phyloP scores from a whole-genome alignment of 2,888 invertebrate genomes.

The Eristalis intricaria region DNA sequence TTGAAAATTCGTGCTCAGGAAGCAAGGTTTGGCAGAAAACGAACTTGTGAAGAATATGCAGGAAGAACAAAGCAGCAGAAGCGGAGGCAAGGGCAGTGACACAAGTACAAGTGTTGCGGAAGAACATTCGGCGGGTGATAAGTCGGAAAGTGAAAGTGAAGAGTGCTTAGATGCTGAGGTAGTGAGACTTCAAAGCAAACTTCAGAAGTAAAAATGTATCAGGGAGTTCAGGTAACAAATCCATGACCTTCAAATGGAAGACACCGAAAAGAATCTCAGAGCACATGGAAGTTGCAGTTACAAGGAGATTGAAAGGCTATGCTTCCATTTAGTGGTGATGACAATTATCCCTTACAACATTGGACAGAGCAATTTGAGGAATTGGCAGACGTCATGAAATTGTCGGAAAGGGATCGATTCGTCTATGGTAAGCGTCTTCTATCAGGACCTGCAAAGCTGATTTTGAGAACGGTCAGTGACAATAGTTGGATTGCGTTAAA shows the following conservation, averaged over 20 bases:
- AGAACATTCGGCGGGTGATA: not conserved
- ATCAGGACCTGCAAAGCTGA: too few species aligned
- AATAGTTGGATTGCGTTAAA: too few species aligned
- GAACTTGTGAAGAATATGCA: too few species aligned
- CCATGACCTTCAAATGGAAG: conserved; percentile 3
- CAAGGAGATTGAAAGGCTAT: conserved; percentile 6
- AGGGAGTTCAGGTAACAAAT: not conserved
- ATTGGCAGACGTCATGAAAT: not conserved
- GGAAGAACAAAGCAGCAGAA: too few species aligned
- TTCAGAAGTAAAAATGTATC: not conserved
- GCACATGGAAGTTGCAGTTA: not conserved
- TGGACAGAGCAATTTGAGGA: not conserved
- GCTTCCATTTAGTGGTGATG: not conserved
- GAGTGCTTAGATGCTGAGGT: not conserved
- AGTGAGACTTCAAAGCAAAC: not conserved
- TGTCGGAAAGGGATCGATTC: not conserved
- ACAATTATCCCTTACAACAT: not conserved
- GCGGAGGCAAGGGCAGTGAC: too few species aligned
- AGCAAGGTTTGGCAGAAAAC: too few species aligned
- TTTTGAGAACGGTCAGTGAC: too few species aligned
- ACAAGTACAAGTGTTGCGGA: not conserved
- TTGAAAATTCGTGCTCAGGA: too few species aligned
- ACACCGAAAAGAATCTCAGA: not conserved
- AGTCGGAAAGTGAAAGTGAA: not conserved
- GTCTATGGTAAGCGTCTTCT: not conserved